Percentiles rank a stretch among this genome's conserved stretches.
Evolutionary conservation across 2,888 invertebrate species (phyloP).

Genomic region (Drosophila algonquin): DNA sequence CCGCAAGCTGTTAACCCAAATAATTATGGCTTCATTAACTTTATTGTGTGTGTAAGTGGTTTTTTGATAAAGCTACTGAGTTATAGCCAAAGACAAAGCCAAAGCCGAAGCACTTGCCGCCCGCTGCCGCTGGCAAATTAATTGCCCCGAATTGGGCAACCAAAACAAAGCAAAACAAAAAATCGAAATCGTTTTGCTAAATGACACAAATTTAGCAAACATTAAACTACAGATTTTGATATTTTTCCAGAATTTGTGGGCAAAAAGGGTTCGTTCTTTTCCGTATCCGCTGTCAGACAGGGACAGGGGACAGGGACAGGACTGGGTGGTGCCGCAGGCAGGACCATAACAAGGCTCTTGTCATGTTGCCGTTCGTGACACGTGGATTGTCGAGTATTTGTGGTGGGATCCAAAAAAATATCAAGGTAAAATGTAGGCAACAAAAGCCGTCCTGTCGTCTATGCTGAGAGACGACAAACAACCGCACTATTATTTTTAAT

Average conservation of each 20-base stretch:
- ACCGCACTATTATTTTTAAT: conserved; percentile 79
- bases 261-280: conserved; percentile 5
- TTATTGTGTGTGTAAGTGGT: conserved; percentile 77
- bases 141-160: conserved; percentile 53
- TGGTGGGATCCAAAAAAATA: conserved; percentile 32
- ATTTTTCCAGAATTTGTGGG: conserved; percentile 35
- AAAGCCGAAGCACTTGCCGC: conserved; percentile 40
- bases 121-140: conserved; percentile 51
- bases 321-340: conserved; percentile 32
- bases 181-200: conserved; percentile 54
- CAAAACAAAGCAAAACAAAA: conserved; percentile 28
- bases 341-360: conserved; percentile 48
- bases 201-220: conserved; percentile 70
- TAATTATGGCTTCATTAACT: conserved; percentile 79
- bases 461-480: conserved; percentile 48
- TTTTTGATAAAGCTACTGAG: conserved; percentile 76
- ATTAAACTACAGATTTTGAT: conserved; percentile 66
- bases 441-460: conserved; percentile 10
- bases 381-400: conserved; percentile 12
- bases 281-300: conserved; percentile 6
- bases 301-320: background rate
- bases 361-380: conserved; percentile 36
- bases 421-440: conserved; percentile 37
- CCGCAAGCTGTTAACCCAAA: conserved; percentile 79
- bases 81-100: conserved; percentile 42